Conservation (phyloP, 2,888 invertebrate species). For the Dryocosmus kuriphilus region DNA sequence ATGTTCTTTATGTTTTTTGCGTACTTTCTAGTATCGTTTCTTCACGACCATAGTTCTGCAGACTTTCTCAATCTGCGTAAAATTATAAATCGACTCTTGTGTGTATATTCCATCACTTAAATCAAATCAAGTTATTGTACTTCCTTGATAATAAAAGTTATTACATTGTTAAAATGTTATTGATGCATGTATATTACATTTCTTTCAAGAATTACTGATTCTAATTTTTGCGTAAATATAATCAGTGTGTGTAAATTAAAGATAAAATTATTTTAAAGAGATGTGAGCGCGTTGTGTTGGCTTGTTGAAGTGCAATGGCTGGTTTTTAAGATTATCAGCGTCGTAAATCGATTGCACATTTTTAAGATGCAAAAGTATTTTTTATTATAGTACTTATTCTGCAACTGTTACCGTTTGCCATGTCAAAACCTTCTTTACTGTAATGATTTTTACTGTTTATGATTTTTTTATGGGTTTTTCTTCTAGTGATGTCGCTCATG, state of each 20-base stretch:
- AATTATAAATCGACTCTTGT: constrained; percentile 29
- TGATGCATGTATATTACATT: neutral
- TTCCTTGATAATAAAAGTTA: neutral
- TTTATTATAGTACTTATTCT: neutral
- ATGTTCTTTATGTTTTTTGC: constrained; percentile 35
- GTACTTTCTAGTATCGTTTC: constrained; percentile 32
- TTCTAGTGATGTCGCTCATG: constrained; percentile 1
- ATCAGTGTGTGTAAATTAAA: neutral
- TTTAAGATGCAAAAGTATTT: neutral
- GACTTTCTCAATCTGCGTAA: constrained; percentile 34
- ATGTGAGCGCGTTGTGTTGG: too few species aligned
- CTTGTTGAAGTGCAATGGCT: too few species aligned
- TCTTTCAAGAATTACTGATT: neutral
- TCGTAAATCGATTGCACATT: neutral
- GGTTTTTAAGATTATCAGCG: too few species aligned
- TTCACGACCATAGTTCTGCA: constrained; percentile 12
- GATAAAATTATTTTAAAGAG: neutral
- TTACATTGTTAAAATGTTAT: neutral
- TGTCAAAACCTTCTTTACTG: neutral
- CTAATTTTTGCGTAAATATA: neutral
- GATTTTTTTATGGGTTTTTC: neutral
- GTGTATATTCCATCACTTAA: neutral
- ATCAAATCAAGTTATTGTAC: neutral
- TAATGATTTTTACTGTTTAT: neutral
- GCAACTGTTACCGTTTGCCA: neutral